Conservation (phyloP, 1,140 invertebrate genomes). For the Babylonia areolata region DNA sequence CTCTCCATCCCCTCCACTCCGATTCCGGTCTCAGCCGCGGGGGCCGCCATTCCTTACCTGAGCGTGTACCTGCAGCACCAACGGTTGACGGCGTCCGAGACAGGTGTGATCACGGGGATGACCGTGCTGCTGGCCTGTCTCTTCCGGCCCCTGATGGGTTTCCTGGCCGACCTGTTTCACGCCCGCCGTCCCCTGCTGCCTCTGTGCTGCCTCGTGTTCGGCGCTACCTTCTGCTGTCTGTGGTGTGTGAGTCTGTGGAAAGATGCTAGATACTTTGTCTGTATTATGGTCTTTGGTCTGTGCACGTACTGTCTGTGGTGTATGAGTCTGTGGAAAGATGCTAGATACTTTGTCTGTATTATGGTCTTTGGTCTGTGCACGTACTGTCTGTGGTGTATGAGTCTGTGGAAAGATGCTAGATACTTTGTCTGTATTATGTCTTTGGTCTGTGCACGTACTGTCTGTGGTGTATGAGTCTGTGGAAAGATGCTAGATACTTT, state of each 20-base stretch:
- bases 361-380: too few relatives aligned
- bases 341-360: too few relatives aligned
- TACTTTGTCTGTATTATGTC: too few relatives aligned
- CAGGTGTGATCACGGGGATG: slow-evolving; percentile 41
- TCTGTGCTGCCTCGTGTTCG: slow-evolving; percentile 37
- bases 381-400: too few relatives aligned
- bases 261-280: too few relatives aligned
- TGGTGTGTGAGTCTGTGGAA: slow-evolving; percentile 6
- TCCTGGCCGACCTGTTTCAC: slow-evolving; percentile 39
- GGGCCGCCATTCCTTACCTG: slow-evolving; percentile 42
- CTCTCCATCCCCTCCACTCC: background rate
- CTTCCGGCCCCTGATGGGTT: slow-evolving; percentile 33
- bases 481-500: too few relatives aligned
- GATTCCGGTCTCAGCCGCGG: slow-evolving; percentile 31
- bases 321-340: too few relatives aligned
- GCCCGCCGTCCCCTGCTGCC: slow-evolving; percentile 32
- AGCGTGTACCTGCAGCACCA: slow-evolving; percentile 44
- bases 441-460: too few relatives aligned
- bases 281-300: too few relatives aligned
- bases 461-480: too few relatives aligned
- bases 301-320: too few relatives aligned
- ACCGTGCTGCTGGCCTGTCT: slow-evolving; percentile 34
- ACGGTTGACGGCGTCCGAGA: slow-evolving; percentile 41
- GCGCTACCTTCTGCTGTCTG: background rate
- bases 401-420: too few relatives aligned